Conservation (phyloP, 1,140 invertebrate genomes). For the Diprion similis region DNA sequence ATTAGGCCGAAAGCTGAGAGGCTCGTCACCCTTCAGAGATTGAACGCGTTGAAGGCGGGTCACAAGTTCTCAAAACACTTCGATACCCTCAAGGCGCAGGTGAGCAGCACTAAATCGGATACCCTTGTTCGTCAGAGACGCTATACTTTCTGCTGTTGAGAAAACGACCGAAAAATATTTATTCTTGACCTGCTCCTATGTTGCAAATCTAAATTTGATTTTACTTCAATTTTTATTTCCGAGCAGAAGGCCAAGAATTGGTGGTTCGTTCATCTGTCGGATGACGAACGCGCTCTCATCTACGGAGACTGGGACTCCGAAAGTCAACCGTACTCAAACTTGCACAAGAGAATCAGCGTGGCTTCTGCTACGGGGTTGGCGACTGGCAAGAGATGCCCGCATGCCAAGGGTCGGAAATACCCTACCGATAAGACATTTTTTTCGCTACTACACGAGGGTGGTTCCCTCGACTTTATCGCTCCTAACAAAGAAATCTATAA, state of each 20-base stretch:
- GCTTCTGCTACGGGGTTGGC: constrained; percentile 11
- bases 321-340: neutral
- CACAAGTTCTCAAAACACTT: constrained; percentile 8
- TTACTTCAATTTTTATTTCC: neutral
- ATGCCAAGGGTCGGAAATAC: constrained; percentile 8
- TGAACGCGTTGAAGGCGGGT: constrained; percentile 8
- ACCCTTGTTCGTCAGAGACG: too few species aligned
- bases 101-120: neutral
- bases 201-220: neutral
- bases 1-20: neutral
- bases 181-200: too few species aligned
- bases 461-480: constrained; percentile 14
- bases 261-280: constrained; percentile 12
- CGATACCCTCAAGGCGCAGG: constrained; percentile 3
- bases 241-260: constrained; percentile 10
- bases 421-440: neutral
- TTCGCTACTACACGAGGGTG: constrained; percentile 1
- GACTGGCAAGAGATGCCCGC: constrained; percentile 9
- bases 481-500: constrained; percentile 9
- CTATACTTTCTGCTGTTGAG: too few species aligned
- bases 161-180: too few species aligned
- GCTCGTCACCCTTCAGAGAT: constrained; percentile 9
- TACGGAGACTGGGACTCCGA: constrained; percentile 10
- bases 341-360: constrained; percentile 9
- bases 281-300: constrained; percentile 4